Evolutionary conservation across 2,888 invertebrate genomes (phyloP).

Genomic region (Pollenia amentaria): DNA sequence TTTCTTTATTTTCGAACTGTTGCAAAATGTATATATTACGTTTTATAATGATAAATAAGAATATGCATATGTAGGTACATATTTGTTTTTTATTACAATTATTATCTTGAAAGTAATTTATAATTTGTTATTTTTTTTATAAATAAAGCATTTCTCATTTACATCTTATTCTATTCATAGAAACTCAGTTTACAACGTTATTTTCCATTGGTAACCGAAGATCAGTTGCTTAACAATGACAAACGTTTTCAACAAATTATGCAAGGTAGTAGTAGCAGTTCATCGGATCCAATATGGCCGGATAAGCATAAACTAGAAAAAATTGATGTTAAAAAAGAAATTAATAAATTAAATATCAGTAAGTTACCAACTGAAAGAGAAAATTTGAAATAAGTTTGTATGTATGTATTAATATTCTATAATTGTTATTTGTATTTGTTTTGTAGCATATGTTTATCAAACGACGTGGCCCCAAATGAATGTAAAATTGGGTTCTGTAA

Average conservation of each 20-base stretch:
- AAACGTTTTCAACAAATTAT: conserved; percentile 83
- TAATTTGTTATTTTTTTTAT: too few relatives aligned
- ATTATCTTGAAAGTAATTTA: background rate
- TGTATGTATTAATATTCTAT: background rate
- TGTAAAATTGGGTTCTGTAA: conserved; percentile 89
- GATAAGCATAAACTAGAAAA: conserved; percentile 79
- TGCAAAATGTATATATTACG: too few relatives aligned
- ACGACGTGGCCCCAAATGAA: conserved; percentile 86
- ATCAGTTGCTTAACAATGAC: conserved; percentile 75
- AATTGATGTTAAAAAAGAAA: conserved; percentile 81
- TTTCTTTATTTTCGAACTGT: too few relatives aligned
- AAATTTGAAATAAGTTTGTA: background rate
- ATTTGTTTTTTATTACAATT: too few relatives aligned
- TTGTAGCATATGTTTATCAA: conserved; percentile 86
- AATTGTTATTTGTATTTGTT: too few relatives aligned
- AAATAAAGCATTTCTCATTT: background rate
- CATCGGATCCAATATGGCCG: conserved; percentile 77
- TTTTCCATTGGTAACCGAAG: conserved; percentile 77
- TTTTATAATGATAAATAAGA: too few relatives aligned
- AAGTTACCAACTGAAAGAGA: conserved; percentile 58
- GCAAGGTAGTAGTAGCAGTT: conserved; percentile 79
- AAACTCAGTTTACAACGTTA: conserved; percentile 79
- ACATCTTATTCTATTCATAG: conserved; percentile 72
- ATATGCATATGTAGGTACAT: too few relatives aligned
- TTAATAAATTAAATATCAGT: conserved; percentile 82